Percentiles rank a stretch among this genome's conserved stretches.
Conservation (phyloP, 2,797 vertebrate species). For the Macropus fuliginosus region DNA sequence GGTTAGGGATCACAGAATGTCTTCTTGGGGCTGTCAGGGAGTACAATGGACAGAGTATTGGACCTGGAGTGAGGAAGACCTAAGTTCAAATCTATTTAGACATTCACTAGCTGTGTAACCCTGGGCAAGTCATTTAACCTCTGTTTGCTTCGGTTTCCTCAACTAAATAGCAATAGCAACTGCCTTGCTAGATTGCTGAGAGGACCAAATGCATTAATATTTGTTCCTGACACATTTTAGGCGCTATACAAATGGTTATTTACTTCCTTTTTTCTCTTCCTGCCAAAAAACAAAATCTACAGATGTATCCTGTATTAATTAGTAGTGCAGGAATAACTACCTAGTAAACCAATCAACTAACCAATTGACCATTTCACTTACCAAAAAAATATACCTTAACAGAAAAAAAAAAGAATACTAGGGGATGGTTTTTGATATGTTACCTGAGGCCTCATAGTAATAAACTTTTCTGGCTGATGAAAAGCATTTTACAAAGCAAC, state of each 20-base stretch:
- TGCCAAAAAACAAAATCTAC: not conserved
- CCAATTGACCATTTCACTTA: not conserved
- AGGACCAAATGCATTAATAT: not conserved
- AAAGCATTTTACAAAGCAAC: not conserved
- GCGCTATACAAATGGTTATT: not conserved
- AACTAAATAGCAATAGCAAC: not conserved
- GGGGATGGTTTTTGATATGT: not conserved
- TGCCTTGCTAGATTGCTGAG: not conserved
- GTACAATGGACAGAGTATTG: not conserved
- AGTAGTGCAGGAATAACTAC: not conserved
- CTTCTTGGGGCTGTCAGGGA: not conserved
- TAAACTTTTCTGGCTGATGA: not conserved
- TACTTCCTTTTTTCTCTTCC: not conserved
- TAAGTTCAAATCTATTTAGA: not conserved
- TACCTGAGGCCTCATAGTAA: not conserved
- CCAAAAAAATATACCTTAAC: not conserved
- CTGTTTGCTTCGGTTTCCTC: not conserved
- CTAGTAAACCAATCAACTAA: not conserved
- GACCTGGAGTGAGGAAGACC: not conserved
- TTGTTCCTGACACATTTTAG: not conserved
- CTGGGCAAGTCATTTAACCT: not conserved
- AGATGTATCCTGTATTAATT: not conserved
- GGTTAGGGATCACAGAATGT: not conserved
- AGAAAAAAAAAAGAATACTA: not conserved
- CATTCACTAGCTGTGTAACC: not conserved